Evolutionary conservation across 2,113 vertebrate species (phyloP).

Genomic region (Panthera tigris): DNA sequence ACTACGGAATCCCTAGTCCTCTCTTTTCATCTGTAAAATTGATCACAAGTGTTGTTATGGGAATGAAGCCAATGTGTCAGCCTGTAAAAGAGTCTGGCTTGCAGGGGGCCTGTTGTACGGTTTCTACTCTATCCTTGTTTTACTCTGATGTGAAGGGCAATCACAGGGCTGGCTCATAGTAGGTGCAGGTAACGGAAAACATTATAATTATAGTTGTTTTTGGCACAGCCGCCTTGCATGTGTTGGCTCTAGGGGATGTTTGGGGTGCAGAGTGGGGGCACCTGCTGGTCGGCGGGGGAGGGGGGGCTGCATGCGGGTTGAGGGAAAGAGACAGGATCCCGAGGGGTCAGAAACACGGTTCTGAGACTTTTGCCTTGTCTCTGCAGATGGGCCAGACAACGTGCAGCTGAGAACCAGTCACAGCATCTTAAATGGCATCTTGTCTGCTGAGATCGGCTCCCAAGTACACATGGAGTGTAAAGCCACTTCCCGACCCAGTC

Average conservation of each 20-base stretch:
- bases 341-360: background rate
- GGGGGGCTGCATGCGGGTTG: background rate
- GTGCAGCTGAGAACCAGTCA: background rate
- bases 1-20: background rate
- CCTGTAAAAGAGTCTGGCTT: fast-evolving
- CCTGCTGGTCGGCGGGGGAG: too few relatives aligned
- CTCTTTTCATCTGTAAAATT: background rate
- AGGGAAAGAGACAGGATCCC: background rate
- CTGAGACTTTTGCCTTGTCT: background rate
- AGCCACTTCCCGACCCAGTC: fast-evolving
- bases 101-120: too few relatives aligned
- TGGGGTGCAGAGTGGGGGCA: background rate
- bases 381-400: background rate
- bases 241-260: background rate
- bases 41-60: background rate
- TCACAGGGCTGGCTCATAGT: background rate
- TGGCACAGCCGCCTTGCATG: too few relatives aligned
- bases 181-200: background rate
- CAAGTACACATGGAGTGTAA: background rate
- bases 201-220: background rate
- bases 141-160: fast-evolving
- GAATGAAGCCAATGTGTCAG: background rate
- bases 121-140: background rate
- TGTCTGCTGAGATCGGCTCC: background rate
- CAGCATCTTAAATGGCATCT: fast-evolving